phyloP scores from a whole-genome alignment of 2,888 invertebrate species.

The Argyresthia albistria region DNA sequence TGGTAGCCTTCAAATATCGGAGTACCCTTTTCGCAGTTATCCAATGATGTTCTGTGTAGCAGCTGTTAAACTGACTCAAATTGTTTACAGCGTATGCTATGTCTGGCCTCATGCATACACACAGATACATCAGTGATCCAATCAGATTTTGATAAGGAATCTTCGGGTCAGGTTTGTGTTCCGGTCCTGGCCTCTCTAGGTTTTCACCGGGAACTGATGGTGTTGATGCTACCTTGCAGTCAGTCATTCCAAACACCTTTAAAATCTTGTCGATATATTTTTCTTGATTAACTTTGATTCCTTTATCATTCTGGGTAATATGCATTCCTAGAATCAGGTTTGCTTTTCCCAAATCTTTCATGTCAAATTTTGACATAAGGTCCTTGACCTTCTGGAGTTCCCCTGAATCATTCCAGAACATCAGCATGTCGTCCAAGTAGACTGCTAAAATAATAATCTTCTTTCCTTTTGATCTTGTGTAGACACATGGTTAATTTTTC shows the following conservation, averaged over 20 bases:
- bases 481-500: conserved; percentile 12
- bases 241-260: conserved; percentile 9
- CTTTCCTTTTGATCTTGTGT: conserved; percentile 2
- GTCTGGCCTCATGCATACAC: not conserved
- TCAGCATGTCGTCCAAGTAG: conserved; percentile 15
- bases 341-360: not conserved
- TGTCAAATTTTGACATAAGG: not conserved
- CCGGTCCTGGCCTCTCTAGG: conserved; percentile 5
- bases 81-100: not conserved
- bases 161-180: conserved; percentile 1
- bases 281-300: not conserved
- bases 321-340: conserved; percentile 10
- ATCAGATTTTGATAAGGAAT: conserved; percentile 10
- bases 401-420: not conserved
- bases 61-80: conserved; percentile 1
- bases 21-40: not conserved
- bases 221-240: conserved; percentile 14
- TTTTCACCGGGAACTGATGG: conserved; percentile 11
- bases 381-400: not conserved
- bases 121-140: not conserved
- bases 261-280: conserved; percentile 2
- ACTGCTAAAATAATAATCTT: conserved; percentile 11
- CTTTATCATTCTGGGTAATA: conserved; percentile 1
- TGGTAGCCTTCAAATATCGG: not conserved
- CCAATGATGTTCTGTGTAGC: not conserved